Conservation (phyloP, 92 coral and sea anemone genomes). For the Plumapathes pennacea region DNA sequence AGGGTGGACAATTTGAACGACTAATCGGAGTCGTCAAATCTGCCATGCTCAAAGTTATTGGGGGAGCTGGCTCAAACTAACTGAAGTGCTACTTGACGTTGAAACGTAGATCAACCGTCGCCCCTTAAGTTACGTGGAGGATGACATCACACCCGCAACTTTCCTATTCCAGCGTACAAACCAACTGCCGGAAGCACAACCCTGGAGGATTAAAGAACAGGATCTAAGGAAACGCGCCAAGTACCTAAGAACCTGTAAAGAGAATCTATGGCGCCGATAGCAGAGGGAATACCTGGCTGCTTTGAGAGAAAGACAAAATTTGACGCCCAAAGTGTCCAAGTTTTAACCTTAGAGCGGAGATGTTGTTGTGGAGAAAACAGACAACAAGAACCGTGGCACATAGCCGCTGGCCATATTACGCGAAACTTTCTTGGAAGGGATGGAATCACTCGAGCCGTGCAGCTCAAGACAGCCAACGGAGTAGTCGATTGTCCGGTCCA, state of each 20-base stretch:
- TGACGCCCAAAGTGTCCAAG: constrained; percentile 22
- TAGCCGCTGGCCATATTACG: constrained; percentile 33
- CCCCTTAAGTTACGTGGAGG: constrained; percentile 6
- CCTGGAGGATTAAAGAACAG: constrained; percentile 14
- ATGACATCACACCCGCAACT: background rate
- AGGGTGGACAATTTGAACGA: constrained; percentile 15
- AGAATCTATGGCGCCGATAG: constrained; percentile 22
- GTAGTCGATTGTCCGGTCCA: constrained; percentile 7
- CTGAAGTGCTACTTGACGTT: constrained; percentile 12
- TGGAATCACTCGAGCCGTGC: constrained; percentile 17
- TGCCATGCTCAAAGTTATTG: constrained; percentile 9
- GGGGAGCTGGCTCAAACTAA: constrained; percentile 10
- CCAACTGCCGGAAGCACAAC: constrained; percentile 11
- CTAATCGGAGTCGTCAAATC: constrained; percentile 17
- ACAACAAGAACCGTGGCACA: constrained; percentile 32
- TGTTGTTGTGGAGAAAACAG: constrained; percentile 27
- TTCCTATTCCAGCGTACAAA: constrained; percentile 24
- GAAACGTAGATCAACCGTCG: constrained; percentile 8
- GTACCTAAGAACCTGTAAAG: constrained; percentile 24
- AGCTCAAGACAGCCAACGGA: constrained; percentile 11
- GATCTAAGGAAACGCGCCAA: constrained; percentile 21
- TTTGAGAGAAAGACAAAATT: constrained; percentile 34
- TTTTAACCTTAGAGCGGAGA: constrained; percentile 27
- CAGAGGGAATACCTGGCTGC: constrained; percentile 28
- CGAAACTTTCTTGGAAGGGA: constrained; percentile 25